Evolutionary conservation across 2,113 vertebrate genomes (phyloP), one percentile per base, ranked within the genome.

Genomic region (Bettongia penicillata): DNA sequence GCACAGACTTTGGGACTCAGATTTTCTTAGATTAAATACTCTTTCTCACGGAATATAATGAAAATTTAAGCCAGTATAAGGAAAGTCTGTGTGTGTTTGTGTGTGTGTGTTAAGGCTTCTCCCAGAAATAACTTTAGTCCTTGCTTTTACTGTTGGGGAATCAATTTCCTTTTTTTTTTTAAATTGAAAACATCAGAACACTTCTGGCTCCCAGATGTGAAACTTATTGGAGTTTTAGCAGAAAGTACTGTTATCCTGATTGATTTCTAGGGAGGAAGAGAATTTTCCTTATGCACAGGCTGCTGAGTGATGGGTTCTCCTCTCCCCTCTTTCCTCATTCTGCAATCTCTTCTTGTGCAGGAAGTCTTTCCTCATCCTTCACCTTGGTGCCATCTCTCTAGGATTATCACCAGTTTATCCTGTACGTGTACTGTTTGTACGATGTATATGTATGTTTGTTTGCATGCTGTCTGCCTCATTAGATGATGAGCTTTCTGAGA

Each of bases 221-320:
- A 90, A 28, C 26, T 90, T 48, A 94, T 5, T 94, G 93, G 96
- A 93, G 48, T 26, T 77, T 91, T 77, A 52, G 47, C 61, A 51
- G 84, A 89, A 84, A 93, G 91, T 51, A 57, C 95, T 94, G 48
- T 89, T 12, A 90, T 52, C 53, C 57, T 89, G 31, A 25, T 53
- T 95, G 90, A 92, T 95, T 89, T 94, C 25, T 90, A 53, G 57
- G 55, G 90, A 90, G 53, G 61, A 94, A 93, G 90, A 96, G 91
- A 90, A 57, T 3, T 68, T 68, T 28, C 47, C 89, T 94, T 92
- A 53, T 25, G 93, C 90, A 22, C 26, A 95, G 68, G 11, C 22
- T 91, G 48, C 89, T 94, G 91, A 84, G 10, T 93, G 55, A 93
- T 91, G 61, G 90, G n/a, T 3, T 22, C 91, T 91, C 90, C 43